phyloP scores from a whole-genome alignment of 2,888 invertebrate species.

The Sarcophaga caerulescens region DNA sequence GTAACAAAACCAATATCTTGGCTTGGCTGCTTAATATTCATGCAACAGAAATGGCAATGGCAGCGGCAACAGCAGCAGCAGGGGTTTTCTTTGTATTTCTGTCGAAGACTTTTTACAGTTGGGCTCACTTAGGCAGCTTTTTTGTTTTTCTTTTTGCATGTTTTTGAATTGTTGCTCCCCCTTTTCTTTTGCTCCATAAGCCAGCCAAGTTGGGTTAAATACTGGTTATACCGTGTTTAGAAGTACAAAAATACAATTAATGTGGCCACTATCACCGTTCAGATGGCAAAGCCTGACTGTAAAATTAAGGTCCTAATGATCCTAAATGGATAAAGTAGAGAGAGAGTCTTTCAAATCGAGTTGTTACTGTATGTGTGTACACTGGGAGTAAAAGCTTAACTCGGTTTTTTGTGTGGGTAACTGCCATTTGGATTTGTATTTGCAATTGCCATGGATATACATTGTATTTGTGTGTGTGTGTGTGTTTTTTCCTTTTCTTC shows the following conservation, averaged over 20 bases:
- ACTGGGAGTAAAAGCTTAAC: no score
- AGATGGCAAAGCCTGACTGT: background rate
- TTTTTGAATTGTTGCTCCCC: background rate
- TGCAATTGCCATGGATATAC: conserved; percentile 46
- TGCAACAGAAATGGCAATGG: background rate
- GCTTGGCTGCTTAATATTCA: background rate
- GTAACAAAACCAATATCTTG: conserved; percentile 32
- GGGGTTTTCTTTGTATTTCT: background rate
- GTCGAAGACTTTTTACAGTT: background rate
- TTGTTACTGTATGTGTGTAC: background rate
- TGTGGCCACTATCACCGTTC: conserved; percentile 7
- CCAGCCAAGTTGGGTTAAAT: conserved; percentile 18
- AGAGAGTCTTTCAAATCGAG: background rate
- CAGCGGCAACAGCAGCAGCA: background rate
- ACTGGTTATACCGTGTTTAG: background rate
- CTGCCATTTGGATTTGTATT: conserved; percentile 25
- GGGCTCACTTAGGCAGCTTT: conserved; percentile 22
- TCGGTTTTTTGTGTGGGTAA: background rate
- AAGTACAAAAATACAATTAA: no score
- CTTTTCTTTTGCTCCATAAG: background rate
- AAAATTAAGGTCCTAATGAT: no score
- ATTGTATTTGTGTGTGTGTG: conserved; percentile 37
- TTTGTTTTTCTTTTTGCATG: background rate
- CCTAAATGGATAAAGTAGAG: no score
- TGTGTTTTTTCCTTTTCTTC: background rate